Conservation (phyloP, 2,888 invertebrate genomes). For the Graphium colonna region DNA sequence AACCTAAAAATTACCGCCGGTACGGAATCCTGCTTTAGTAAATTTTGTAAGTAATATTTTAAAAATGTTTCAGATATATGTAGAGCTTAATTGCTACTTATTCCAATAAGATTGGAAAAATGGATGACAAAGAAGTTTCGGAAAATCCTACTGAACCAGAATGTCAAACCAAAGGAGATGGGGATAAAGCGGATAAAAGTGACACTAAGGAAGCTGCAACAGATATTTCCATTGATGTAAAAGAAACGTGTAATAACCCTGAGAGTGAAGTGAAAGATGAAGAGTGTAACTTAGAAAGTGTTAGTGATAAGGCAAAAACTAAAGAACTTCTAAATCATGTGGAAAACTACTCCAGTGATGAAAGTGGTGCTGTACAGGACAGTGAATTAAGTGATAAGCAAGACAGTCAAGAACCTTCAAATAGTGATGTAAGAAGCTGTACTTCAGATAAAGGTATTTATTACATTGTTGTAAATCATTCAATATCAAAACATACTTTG, state of each 20-base stretch:
- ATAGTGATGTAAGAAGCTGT: constrained; percentile 34
- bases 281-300: constrained; percentile 34
- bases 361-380: constrained; percentile 40
- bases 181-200: constrained; percentile 24
- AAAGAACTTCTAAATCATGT: constrained; percentile 57
- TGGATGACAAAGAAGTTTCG: constrained; percentile 61
- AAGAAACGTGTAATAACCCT: constrained; percentile 20
- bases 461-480: neutral
- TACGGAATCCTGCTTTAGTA: constrained; percentile 33
- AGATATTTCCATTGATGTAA: neutral
- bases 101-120: constrained; percentile 51
- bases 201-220: constrained; percentile 4
- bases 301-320: constrained; percentile 31
- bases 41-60: constrained; percentile 14
- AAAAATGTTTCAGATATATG: constrained; percentile 53
- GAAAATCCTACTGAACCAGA: constrained; percentile 41
- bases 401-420: constrained; percentile 27
- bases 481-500: neutral
- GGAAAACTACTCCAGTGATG: constrained; percentile 43
- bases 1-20: constrained; percentile 70
- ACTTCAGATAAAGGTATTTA: constrained; percentile 33
- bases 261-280: constrained; percentile 22
- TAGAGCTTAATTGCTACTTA: constrained; percentile 31
- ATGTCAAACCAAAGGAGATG: constrained; percentile 31
- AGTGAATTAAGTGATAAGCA: constrained; percentile 39